phyloP scores from a whole-genome alignment of 2,888 invertebrate genomes.

The Archaeoteleia sp. region DNA sequence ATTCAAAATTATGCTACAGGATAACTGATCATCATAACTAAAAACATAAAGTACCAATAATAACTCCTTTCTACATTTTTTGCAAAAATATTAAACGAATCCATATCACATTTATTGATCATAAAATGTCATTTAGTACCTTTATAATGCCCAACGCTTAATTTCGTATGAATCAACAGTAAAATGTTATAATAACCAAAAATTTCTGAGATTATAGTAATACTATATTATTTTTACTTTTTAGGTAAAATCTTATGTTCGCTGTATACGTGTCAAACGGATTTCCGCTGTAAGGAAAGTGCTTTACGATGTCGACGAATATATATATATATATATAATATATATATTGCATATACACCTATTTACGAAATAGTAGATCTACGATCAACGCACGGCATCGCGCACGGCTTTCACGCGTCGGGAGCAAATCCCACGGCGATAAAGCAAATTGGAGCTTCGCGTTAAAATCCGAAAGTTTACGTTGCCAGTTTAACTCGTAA shows the following conservation, averaged over 20 bases:
- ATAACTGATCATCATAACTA: too few relatives aligned
- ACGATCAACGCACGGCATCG: conserved; percentile 35
- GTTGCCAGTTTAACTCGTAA: conserved; percentile 44
- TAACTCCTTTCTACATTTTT: too few relatives aligned
- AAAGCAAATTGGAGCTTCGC: conserved; percentile 50
- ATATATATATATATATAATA: conserved; percentile 35
- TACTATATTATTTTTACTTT: too few relatives aligned
- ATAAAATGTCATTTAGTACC: too few relatives aligned
- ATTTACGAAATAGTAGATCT: conserved; percentile 49
- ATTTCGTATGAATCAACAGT: too few relatives aligned
- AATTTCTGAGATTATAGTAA: too few relatives aligned
- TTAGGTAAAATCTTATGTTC: conserved; percentile 43
- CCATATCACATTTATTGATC: too few relatives aligned
- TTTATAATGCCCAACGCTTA: too few relatives aligned
- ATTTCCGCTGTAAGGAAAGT: conserved; percentile 59
- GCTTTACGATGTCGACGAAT: conserved; percentile 54
- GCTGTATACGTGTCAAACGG: conserved; percentile 59
- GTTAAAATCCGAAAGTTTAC: conserved; percentile 52
- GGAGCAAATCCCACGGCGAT: conserved; percentile 50
- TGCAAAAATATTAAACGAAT: too few relatives aligned
- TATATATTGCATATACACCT: conserved; percentile 40
- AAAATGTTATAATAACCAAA: too few relatives aligned
- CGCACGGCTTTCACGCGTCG: conserved; percentile 44
- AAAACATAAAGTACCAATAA: too few relatives aligned
- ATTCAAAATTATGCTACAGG: too few relatives aligned